Percentiles rank a stretch among this genome's conserved stretches.
Conservation (phyloP, 2,888 invertebrate species). For the Andrena hattorfiana region DNA sequence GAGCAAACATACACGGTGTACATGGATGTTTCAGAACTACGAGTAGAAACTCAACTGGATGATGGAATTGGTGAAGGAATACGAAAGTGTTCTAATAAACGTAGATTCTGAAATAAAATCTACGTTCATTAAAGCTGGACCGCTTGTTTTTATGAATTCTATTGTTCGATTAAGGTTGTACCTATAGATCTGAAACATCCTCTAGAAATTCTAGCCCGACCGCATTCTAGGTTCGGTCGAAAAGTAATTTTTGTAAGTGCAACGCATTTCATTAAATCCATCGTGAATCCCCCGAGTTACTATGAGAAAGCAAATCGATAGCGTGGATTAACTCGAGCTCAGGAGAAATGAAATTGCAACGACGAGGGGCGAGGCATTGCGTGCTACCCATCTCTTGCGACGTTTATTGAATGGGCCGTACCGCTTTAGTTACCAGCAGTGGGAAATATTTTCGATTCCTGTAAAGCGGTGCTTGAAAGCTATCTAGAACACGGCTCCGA, state of each 20-base stretch:
- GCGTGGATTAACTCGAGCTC: slow-evolving; percentile 33
- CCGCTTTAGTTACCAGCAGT: slow-evolving; percentile 12
- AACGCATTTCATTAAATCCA: background rate
- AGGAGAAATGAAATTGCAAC: slow-evolving; percentile 46
- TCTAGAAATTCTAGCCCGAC: slow-evolving; percentile 6
- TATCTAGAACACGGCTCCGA: slow-evolving; percentile 23
- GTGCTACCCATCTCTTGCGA: slow-evolving; percentile 43
- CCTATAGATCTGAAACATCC: background rate
- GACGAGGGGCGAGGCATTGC: slow-evolving; percentile 39
- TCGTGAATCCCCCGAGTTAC: slow-evolving; percentile 5
- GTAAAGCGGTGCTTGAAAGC: background rate
- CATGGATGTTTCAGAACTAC: background rate
- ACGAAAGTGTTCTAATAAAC: background rate
- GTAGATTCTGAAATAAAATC: too few species aligned
- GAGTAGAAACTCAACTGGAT: background rate
- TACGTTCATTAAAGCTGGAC: too few species aligned
- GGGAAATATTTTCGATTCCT: slow-evolving; percentile 41
- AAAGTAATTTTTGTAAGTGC: slow-evolving; percentile 5
- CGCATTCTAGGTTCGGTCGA: background rate
- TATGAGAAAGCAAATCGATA: slow-evolving; percentile 48
- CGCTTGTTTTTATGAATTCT: too few species aligned
- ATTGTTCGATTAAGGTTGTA: too few species aligned
- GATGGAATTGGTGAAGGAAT: background rate
- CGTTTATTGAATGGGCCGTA: slow-evolving; percentile 38
- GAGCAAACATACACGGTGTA: background rate